A percentile compares a stretch with the other conserved stretches of the same genome.
Conservation (phyloP, 2,888 invertebrate species). For the Drosophila koepferae region DNA sequence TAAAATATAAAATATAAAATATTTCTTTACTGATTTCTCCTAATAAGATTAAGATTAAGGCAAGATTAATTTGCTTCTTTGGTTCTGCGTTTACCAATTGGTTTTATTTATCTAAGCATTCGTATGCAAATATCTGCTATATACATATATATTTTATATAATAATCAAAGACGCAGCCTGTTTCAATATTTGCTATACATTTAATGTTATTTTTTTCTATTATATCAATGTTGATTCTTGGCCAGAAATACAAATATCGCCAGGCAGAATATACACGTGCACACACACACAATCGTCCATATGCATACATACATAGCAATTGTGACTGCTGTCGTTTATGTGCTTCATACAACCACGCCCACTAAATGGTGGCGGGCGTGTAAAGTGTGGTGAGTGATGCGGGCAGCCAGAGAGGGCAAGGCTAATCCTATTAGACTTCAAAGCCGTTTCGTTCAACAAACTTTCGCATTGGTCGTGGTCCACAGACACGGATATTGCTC, state of each 20-base stretch:
- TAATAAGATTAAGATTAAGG: background rate
- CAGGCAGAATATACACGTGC: constrained; percentile 9
- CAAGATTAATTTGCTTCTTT: background rate
- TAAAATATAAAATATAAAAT: too few species aligned
- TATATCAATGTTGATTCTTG: constrained; percentile 46
- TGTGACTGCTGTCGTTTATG: constrained; percentile 55
- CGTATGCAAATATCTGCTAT: background rate
- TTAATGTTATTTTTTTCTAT: constrained; percentile 57
- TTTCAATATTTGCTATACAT: constrained; percentile 64
- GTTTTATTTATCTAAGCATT: constrained; percentile 7
- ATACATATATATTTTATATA: constrained; percentile 10
- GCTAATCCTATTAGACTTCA: constrained; percentile 81
- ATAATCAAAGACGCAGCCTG: constrained; percentile 40
- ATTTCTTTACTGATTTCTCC: background rate
- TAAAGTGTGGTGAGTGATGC: background rate
- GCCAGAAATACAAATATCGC: constrained; percentile 24
- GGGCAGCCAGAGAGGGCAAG: background rate
- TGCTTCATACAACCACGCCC: constrained; percentile 55
- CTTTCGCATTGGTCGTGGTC: constrained; percentile 60
- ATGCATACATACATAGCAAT: constrained; percentile 27
- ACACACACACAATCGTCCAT: constrained; percentile 17
- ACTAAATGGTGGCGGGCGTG: constrained; percentile 29
- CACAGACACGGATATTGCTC: constrained; percentile 27
- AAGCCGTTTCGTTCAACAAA: constrained; percentile 72
- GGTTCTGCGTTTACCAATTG: constrained; percentile 3